Percentiles rank a stretch among this genome's conserved stretches.
Evolutionary conservation across 2,888 invertebrate species (phyloP).

Genomic region (Dicroscelio sp.): DNA sequence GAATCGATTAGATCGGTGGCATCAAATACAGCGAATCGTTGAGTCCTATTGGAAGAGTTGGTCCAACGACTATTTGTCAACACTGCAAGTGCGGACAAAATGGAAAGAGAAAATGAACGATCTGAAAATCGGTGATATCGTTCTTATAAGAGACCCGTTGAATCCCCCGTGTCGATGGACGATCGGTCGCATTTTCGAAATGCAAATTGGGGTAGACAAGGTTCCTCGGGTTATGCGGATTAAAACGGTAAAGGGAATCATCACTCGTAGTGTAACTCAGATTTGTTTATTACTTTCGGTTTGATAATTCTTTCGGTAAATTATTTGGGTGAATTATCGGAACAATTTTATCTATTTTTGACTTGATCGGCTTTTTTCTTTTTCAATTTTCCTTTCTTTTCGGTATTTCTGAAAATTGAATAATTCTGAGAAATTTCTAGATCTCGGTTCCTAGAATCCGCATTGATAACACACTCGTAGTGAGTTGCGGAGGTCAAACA

Average conservation of each 20-base stretch:
- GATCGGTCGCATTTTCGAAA: background rate
- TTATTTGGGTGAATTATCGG: no score
- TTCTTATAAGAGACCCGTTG: background rate
- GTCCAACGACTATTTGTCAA: constrained; percentile 12
- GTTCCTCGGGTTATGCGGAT: background rate
- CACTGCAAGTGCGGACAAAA: constrained; percentile 1
- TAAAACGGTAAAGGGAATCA: background rate
- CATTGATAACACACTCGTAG: no score
- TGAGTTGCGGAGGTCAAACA: no score
- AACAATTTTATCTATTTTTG: no score
- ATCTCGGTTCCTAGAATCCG: no score
- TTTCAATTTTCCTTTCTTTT: no score
- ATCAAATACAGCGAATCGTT: background rate
- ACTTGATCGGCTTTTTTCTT: no score
- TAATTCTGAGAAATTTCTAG: no score
- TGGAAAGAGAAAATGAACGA: background rate
- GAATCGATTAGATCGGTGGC: background rate
- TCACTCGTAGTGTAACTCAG: background rate
- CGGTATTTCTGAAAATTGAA: no score
- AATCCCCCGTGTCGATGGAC: constrained; percentile 4
- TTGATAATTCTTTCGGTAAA: no score
- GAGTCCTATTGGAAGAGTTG: constrained; percentile 4
- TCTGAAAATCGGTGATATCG: constrained; percentile 6
- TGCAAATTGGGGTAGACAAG: background rate
- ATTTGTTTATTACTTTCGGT: no score